Conservation (phyloP, 2,113 vertebrate species). For the Ochotona princeps region DNA sequence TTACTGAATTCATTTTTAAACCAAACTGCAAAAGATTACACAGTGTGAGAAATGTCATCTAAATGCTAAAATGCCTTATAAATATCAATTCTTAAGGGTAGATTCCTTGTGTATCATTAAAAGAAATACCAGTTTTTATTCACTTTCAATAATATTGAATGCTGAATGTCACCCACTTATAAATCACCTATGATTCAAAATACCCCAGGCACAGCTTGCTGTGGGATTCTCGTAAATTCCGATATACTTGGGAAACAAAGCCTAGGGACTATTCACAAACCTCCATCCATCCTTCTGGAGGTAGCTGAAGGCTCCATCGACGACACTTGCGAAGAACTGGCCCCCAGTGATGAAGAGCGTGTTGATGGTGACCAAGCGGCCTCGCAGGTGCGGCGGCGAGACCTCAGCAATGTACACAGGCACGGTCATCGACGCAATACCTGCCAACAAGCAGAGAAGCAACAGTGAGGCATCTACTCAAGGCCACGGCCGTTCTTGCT, state of each 20-base stretch:
- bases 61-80: slow-evolving; percentile 44
- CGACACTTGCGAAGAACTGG: slow-evolving; percentile 95
- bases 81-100: slow-evolving; percentile 59
- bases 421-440: slow-evolving; percentile 97
- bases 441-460: slow-evolving; percentile 82
- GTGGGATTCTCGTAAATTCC: neutral
- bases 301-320: slow-evolving; percentile 97
- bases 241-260: slow-evolving; percentile 38
- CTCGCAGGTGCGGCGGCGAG: slow-evolving; percentile 93
- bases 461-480: neutral
- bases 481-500: neutral
- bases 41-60: slow-evolving; percentile 61
- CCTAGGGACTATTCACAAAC: slow-evolving; percentile 82
- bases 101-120: slow-evolving; percentile 40
- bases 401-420: slow-evolving; percentile 98
- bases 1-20: slow-evolving; percentile 67
- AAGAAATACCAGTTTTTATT: slow-evolving; percentile 52
- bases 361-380: slow-evolving; percentile 96
- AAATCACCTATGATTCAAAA: slow-evolving; percentile 22
- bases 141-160: slow-evolving; percentile 37
- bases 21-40: slow-evolving; percentile 65
- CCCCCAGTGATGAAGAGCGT: slow-evolving; percentile 97
- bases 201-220: neutral
- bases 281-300: slow-evolving; percentile 94
- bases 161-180: neutral